Evolutionary conservation across 2,797 vertebrate genomes (phyloP).

Genomic region (Oophaga sylvatica): DNA sequence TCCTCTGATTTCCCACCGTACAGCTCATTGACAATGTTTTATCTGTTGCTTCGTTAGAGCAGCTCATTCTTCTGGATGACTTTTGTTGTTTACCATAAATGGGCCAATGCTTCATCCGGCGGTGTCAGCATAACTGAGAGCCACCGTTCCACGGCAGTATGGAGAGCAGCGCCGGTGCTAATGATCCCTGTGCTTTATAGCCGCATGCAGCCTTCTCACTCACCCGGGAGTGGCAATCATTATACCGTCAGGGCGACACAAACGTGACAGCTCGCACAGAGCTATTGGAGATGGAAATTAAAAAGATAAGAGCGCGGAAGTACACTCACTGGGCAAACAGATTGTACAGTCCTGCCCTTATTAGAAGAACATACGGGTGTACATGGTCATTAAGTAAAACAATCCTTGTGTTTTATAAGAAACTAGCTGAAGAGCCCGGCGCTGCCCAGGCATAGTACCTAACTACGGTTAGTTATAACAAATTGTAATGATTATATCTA

Average conservation of each 20-base stretch:
- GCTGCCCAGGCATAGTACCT: no score
- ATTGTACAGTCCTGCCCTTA: not conserved
- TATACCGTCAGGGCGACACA: constrained; percentile 32
- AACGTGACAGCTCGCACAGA: constrained; percentile 21
- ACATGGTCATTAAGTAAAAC: not conserved
- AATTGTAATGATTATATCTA: no score
- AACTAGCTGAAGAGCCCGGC: no score
- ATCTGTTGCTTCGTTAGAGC: constrained; percentile 20
- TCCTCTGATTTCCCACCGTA: not conserved
- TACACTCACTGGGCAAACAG: not conserved
- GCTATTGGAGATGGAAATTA: constrained; percentile 46
- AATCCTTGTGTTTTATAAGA: not conserved
- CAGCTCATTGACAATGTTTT: not conserved
- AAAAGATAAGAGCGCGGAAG: constrained; percentile 15
- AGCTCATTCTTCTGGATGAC: constrained; percentile 3
- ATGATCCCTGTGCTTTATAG: constrained; percentile 46
- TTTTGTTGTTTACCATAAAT: constrained; percentile 31
- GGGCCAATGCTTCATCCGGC: not conserved
- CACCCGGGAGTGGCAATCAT: constrained; percentile 38
- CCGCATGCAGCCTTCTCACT: constrained; percentile 38
- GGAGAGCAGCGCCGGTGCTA: constrained; percentile 19
- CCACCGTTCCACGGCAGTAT: constrained; percentile 16
- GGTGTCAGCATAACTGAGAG: constrained; percentile 29
- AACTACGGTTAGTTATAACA: no score
- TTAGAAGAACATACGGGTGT: not conserved